Conservation (phyloP, 2,797 vertebrate species). For the Schizothorax lantsangensis region DNA sequence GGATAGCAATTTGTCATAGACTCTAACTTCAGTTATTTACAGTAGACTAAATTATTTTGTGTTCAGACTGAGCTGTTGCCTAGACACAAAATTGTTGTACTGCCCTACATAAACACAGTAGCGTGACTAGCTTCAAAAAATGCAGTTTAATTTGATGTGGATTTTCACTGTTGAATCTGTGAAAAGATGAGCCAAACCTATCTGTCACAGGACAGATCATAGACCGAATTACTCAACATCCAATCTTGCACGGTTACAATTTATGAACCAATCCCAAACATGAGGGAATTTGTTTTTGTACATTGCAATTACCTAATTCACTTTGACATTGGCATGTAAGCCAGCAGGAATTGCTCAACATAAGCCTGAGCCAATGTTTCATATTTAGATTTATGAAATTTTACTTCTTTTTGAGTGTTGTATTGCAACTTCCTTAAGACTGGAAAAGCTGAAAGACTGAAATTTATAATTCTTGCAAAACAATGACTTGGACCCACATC, state of each 20-base stretch:
- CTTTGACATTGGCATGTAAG: slow-evolving; percentile 25
- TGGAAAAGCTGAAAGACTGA: background rate
- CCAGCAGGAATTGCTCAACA: slow-evolving; percentile 26
- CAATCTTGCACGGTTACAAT: background rate
- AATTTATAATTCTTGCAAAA: slow-evolving; percentile 28
- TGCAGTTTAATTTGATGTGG: background rate
- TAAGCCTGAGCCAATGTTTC: slow-evolving; percentile 3
- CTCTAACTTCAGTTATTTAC: background rate
- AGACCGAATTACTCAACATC: background rate
- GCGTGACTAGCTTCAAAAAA: background rate
- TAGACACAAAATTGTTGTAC: background rate
- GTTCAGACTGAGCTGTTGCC: background rate
- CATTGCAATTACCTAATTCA: slow-evolving; percentile 11
- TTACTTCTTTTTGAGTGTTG: background rate
- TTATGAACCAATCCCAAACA: slow-evolving; percentile 5
- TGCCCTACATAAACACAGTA: background rate
- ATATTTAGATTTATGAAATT: slow-evolving; percentile 16
- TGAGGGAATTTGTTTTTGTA: slow-evolving; percentile 10
- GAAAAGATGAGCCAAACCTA: background rate
- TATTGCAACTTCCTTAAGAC: slow-evolving; percentile 14
- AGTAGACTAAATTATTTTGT: background rate
- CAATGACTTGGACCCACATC: slow-evolving; percentile 13
- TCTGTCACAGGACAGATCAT: background rate
- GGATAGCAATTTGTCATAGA: background rate
- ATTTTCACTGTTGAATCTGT: slow-evolving; percentile 7